Evolutionary conservation across 2,888 invertebrate species (phyloP).

Genomic region (Lumbricus terrestris): DNA sequence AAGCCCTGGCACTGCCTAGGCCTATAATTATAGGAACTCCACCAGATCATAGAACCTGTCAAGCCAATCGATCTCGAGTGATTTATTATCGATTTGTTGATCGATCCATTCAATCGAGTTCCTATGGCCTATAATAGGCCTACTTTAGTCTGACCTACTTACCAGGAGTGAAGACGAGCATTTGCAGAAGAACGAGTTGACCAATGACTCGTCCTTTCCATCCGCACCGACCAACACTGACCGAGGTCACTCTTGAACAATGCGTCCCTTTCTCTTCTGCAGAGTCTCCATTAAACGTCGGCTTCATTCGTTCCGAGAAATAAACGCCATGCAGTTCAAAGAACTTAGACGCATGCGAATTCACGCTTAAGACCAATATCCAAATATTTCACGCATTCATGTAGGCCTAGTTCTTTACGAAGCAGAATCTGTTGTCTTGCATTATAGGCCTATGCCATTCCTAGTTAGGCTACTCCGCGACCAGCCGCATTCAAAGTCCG

Average conservation of each 20-base stretch:
- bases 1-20: not conserved
- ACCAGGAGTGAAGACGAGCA: not conserved
- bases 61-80: not conserved
- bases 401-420: not conserved
- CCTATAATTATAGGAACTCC: no score
- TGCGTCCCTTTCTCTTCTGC: not conserved
- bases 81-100: not conserved
- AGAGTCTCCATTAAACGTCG: not conserved
- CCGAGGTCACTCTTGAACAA: not conserved
- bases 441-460: not conserved
- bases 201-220: not conserved
- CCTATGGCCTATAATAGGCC: no score
- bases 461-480: not conserved
- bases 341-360: not conserved
- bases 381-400: not conserved
- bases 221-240: not conserved
- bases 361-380: not conserved
- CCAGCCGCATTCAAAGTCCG: not conserved
- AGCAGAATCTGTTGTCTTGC: no score
- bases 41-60: not conserved
- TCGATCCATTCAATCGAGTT: no score
- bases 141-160: not conserved
- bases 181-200: not conserved
- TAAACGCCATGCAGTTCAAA: not conserved
- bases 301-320: not conserved